Base-by-base conservation (phyloP, 2,113 vertebrate genomes). In the Riparia riparia region DNA sequence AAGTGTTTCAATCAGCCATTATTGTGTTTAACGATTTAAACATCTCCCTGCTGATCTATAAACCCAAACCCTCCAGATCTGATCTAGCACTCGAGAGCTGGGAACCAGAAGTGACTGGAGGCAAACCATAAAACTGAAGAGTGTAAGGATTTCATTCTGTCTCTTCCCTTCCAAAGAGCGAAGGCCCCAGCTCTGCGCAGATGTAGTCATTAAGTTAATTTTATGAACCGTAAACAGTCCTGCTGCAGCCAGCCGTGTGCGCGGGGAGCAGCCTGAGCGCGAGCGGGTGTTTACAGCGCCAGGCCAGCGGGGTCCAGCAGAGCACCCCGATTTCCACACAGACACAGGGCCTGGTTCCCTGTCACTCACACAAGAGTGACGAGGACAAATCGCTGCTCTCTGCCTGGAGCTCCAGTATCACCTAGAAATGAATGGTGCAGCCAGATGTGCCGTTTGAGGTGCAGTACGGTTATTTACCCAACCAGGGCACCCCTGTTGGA, bases 181-280 rank as follows among this genome's bases (percentile, higher is more conserved):
- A 80, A 89, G 71, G 78, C 53, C 74, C 44, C 58, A 29, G 50
- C 77, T 26, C 65, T 12, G 41, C 65, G 37, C 82, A 91, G 95
- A 86, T 69, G 78, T 31, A 47, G 71, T 39, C 89, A 63, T 91
- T 82, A 93, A 84, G 13, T 82, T 89, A n/a, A 87, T 89, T 96
- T 91, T 94, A 82, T 84, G 81, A 63, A 42, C 83, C 87, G 85
- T 89, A 82, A 96, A 89, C 84, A 85, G 70, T 19, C 25, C 39
- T 2, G 3, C 29, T 39, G 58, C 93, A 34, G 68, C 31, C 45
- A 32, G 49, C 29, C 8, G 0, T 16, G 49, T 37, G 37, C 2
- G n/a, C 20, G 0, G 64, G 4, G 54, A 72, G 2, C 50, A 72
- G 70, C 28, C 71, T 41, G 19, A 61, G 95, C 64, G 32, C 51